phyloP scores from a whole-genome alignment of 1,140 invertebrate genomes.

The Glossosoma conforme region DNA sequence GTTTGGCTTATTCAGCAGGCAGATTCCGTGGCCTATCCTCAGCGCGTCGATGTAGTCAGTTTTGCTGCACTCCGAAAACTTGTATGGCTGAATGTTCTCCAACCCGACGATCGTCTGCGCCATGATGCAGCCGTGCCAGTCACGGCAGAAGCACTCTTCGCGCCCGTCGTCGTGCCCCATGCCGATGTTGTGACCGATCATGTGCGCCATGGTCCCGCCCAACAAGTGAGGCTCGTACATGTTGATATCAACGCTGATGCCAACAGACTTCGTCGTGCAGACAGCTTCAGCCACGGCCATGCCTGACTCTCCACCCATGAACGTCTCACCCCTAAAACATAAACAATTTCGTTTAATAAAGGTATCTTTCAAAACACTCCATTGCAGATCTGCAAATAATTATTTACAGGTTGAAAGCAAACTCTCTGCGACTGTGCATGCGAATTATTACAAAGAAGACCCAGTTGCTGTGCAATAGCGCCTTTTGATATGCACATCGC shows the following conservation, averaged over 20 bases:
- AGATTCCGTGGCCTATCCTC: slow-evolving; percentile 73
- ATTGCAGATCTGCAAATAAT: too few relatives aligned
- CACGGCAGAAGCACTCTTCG: slow-evolving; percentile 77
- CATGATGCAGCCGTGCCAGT: slow-evolving; percentile 97
- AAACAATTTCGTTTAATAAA: too few relatives aligned
- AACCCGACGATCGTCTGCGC: slow-evolving; percentile 84
- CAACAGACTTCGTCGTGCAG: slow-evolving; percentile 85
- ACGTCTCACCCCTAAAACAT: slow-evolving; percentile 70
- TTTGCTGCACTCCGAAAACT: slow-evolving; percentile 86
- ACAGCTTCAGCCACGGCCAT: slow-evolving; percentile 88
- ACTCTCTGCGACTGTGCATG: too few relatives aligned
- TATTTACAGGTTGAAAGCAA: too few relatives aligned
- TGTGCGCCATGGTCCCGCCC: slow-evolving; percentile 90
- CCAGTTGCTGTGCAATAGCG: too few relatives aligned
- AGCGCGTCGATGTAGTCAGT: slow-evolving; percentile 80
- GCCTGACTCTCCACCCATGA: slow-evolving; percentile 80
- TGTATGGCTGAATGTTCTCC: slow-evolving; percentile 89
- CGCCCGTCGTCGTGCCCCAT: slow-evolving; percentile 89
- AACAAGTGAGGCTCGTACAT: slow-evolving; percentile 90
- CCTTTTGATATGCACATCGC: too few relatives aligned
- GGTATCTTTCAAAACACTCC: too few relatives aligned
- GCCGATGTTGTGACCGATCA: slow-evolving; percentile 96
- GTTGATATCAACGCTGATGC: slow-evolving; percentile 87
- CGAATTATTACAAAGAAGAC: too few relatives aligned
- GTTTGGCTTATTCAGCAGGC: slow-evolving; percentile 87